These are phyloP conservation scores for Sebastes matsubarae DNA, from an alignment of 2,797 vertebrate genomes.

Conservation along the genomic window DNA sequence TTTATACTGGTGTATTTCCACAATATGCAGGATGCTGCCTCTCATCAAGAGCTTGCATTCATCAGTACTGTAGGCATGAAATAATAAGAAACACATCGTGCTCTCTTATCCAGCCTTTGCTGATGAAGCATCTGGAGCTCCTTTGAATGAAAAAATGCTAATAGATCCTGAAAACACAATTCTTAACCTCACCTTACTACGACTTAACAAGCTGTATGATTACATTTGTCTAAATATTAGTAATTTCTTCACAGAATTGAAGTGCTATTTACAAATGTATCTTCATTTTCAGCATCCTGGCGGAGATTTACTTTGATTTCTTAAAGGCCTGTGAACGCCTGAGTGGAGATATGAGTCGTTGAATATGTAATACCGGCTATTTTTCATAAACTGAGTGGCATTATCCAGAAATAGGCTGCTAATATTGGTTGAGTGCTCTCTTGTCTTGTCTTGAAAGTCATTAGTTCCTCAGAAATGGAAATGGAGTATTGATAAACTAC, in stretches of 20 bases:
- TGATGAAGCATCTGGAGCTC: not conserved
- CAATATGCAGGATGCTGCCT: not conserved
- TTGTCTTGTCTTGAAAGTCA: constrained; percentile 39
- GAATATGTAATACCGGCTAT: constrained; percentile 33
- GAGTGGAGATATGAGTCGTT: constrained; percentile 5
- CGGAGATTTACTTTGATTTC: constrained; percentile 17
- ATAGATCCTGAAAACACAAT: not conserved
- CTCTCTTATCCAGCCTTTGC: not conserved
- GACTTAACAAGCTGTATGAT: not conserved
- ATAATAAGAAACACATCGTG: not conserved
- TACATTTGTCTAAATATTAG: not conserved
- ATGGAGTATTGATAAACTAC: constrained; percentile 50
- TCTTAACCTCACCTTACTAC: not conserved
- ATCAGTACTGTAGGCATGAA: not conserved
- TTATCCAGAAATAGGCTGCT: constrained; percentile 58
- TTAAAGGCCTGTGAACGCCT: not conserved
- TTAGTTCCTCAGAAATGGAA: constrained; percentile 60
- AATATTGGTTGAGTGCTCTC: constrained; percentile 59
- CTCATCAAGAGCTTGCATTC: not conserved
- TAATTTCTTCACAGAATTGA: not conserved
- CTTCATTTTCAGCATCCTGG: constrained; percentile 8
- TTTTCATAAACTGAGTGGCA: constrained; percentile 37
- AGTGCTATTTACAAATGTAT: not conserved
- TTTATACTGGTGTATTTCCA: not conserved
- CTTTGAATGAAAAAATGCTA: not conserved